Base-by-base conservation (phyloP, 2,113 vertebrate species). In the Lophius piscatorius region DNA sequence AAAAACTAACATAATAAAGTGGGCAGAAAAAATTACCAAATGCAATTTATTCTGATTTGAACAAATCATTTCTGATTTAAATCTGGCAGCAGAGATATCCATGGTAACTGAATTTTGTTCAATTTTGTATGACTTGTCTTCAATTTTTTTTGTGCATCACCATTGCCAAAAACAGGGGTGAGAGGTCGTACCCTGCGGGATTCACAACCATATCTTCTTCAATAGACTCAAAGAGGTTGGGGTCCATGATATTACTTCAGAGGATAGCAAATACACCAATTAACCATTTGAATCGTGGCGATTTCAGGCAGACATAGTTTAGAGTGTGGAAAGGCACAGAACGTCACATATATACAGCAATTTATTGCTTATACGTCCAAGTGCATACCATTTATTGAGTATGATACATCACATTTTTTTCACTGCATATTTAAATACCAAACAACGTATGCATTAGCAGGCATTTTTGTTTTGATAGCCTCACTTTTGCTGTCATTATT, bases 31-130 rank as follows among this genome's bases (percentile, higher is more conserved):
- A 85, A 90, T 79, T 55, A 75, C 77, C 78, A 92, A 92, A 93
- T 87, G 88, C 71, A 76, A 90, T 91, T 92, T 86, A 87, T 42
- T 82, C 34, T 44, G 64, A 80, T 83, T 70, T 55, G 58, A 77
- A 63, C 71, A 75, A 83, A 82, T 76, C 33, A 77, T 72, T 80
- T 82, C 71, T 70, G 69, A 84, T 84, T 78, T 73, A 67, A 79
- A 84, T 81, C 78, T 72, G 66, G 58, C 65, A 72, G 47, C 21
- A 51, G 56, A 58, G 42, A 76, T 63, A 50, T 65, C 42, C 26
- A 54, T 33, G 33, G 60, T 44, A 70, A 77, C 55, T 63, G 33
- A 35, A 63, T 80, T 76, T 49, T 20, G 40, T 61, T 36, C 12
- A 26, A 52, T 18, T 20, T 49, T 10, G 22, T 40, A n/a, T 50